These are phyloP conservation scores for Drosophila parvula DNA, from an alignment of 1,140 invertebrate species.

Conservation along the genomic window DNA sequence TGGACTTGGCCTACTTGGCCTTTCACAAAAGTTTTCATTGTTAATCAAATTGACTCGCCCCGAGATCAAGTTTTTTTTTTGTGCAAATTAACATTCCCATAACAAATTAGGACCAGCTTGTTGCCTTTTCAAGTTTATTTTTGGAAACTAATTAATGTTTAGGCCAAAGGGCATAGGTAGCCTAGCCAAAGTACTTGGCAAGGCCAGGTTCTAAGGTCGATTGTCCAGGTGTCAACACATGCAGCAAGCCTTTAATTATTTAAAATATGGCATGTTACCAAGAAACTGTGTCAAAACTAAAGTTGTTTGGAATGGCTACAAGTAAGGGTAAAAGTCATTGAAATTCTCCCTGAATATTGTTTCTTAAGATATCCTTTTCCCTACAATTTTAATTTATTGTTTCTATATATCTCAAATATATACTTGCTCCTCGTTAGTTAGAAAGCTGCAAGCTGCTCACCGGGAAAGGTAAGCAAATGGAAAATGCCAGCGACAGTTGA, in stretches of 20 bases:
- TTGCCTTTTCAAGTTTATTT: conserved; percentile 33
- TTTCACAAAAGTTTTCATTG: conserved; percentile 59
- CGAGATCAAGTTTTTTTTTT: conserved; percentile 54
- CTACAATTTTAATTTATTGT: neutral
- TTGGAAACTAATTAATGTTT: conserved; percentile 66
- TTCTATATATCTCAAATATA: neutral
- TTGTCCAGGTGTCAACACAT: conserved; percentile 10
- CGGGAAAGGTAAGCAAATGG: conserved; percentile 31
- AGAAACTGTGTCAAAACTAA: neutral
- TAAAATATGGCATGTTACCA: conserved; percentile 1
- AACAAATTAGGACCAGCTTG: conserved; percentile 39
- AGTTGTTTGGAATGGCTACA: no score
- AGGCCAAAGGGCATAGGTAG: conserved; percentile 13
- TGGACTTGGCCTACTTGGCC: conserved; percentile 43
- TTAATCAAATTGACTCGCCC: conserved; percentile 67
- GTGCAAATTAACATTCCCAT: conserved; percentile 65
- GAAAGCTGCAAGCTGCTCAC: neutral
- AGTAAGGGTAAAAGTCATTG: no score
- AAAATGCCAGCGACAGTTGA: conserved; percentile 46
- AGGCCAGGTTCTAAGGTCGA: conserved; percentile 7
- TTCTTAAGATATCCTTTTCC: no score
- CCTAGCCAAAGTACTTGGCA: conserved; percentile 16
- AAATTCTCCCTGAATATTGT: neutral
- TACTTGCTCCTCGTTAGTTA: neutral
- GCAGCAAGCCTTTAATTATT: conserved; percentile 25